Evolutionary conservation across 2,888 invertebrate genomes (phyloP), one percentile per base, ranked within the genome.

Genomic region (Crioceris asparagi): DNA sequence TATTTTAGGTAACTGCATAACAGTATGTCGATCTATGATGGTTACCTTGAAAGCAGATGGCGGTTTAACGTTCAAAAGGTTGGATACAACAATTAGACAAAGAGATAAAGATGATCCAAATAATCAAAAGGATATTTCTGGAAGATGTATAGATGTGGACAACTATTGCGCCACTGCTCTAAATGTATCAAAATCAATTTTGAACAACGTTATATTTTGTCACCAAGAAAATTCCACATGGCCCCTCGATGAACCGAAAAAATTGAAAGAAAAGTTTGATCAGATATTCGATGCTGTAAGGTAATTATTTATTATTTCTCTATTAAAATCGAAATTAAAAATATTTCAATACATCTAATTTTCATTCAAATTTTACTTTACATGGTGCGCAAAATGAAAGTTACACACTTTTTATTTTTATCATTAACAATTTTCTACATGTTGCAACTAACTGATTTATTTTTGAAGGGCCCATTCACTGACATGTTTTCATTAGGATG

Each of bases 151-250:
- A 0, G 83, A 90, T 59, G 70, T 84, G 34, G 79, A 86, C 60
- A 57, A 62, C 21, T 78, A 86, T 53, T 78, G 92, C 70, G 72
- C 78, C 41, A 57, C 67, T 27, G 61, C 73, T 46, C 59, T 83
- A 62, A 93, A 96, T 43, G 93, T 98, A 1, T 88, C 96, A 0
- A 88, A 88, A 59, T 80, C 97, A 0, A 88, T 99, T 41, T 68
- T 99, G 39, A 92, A 91, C 57, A 86, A 91, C 61, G 98, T 99
- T 0, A 83, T 99, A 51, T 96, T 99, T 64, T 99, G 98, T 57
- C 98, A 98, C 61, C 98, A 98, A 74, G 98, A 98, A 64, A 93
- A 98, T 48, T 83, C 93, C 0, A 81, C 81, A 56, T 98, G 98
- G 93, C 97, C 98, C 0, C 67, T 98, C 36, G 88, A 92, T 58